Percentiles rank a stretch among this genome's conserved stretches.
phyloP scores from a whole-genome alignment of 2,113 vertebrate species.

The Ageneiosus marmoratus region DNA sequence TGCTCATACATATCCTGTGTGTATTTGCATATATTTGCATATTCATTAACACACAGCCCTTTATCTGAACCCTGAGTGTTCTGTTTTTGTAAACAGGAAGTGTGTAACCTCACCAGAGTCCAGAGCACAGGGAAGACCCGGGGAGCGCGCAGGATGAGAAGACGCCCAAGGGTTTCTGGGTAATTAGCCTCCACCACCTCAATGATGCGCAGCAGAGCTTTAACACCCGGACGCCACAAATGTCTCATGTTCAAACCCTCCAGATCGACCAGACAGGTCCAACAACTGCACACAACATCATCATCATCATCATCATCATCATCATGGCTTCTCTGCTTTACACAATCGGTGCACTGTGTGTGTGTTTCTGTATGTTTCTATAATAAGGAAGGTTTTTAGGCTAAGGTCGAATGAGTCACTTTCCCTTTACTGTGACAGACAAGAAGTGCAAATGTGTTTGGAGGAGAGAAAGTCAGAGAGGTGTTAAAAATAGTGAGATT shows the following conservation, averaged over 20 bases:
- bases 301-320: slow-evolving; percentile 4
- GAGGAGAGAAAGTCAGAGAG: not conserved
- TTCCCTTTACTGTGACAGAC: not conserved
- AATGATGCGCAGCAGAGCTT: slow-evolving; percentile 84
- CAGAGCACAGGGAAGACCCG: slow-evolving; percentile 87
- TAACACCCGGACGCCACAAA: slow-evolving; percentile 85
- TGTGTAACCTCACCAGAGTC: slow-evolving; percentile 75
- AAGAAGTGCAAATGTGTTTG: not conserved
- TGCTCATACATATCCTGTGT: not conserved
- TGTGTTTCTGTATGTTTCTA: not conserved
- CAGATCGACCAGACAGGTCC: slow-evolving; percentile 87
- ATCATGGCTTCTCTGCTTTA: not conserved
- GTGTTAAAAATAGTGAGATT: not conserved
- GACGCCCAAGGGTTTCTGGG: slow-evolving; percentile 84
- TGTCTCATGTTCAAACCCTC: slow-evolving; percentile 88
- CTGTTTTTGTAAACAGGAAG: not conserved
- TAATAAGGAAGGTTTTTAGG: not conserved
- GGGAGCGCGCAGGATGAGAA: slow-evolving; percentile 83
- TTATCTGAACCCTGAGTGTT: not conserved
- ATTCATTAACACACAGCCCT: not conserved
- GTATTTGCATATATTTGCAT: not conserved
- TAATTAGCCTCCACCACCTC: slow-evolving; percentile 90
- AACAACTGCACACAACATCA: slow-evolving; percentile 68
- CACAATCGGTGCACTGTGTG: not conserved
- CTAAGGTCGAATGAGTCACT: not conserved